Evolutionary conservation across 2,888 invertebrate genomes (phyloP).

Genomic region (Epiblema foenella): DNA sequence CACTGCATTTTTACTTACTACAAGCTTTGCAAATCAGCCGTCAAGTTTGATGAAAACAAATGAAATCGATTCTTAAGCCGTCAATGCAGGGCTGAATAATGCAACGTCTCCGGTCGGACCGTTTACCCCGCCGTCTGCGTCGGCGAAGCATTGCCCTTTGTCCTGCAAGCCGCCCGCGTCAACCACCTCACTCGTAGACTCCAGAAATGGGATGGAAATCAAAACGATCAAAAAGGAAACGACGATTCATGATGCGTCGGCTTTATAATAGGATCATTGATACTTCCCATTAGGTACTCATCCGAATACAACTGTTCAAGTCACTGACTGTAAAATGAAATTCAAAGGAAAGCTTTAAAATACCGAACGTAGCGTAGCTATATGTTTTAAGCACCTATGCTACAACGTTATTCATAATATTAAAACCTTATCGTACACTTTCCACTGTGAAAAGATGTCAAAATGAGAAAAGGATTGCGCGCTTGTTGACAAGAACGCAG

Average conservation of each 20-base stretch:
- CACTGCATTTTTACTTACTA: constrained; percentile 20
- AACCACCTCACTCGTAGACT: constrained; percentile 40
- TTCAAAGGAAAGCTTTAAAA: neutral
- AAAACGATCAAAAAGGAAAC: constrained; percentile 27
- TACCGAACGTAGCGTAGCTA: neutral
- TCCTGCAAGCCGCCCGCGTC: constrained; percentile 31
- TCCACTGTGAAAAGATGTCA: neutral
- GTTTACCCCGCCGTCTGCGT: constrained; percentile 74
- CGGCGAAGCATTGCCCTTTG: constrained; percentile 48
- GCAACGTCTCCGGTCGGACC: constrained; percentile 62
- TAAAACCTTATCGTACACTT: neutral
- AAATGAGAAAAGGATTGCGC: neutral
- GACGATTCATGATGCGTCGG: constrained; percentile 9
- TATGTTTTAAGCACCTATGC: too few species aligned
- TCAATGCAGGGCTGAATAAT: constrained; percentile 74
- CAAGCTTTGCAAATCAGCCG: constrained; percentile 52
- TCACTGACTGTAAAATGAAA: neutral
- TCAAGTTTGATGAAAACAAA: constrained; percentile 50
- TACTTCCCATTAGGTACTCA: constrained; percentile 1
- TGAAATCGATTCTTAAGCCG: constrained; percentile 54
- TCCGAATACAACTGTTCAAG: neutral
- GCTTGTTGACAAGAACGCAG: neutral
- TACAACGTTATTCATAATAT: neutral
- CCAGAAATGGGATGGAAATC: constrained; percentile 40
- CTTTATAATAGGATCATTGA: neutral